Percentiles rank a stretch among this genome's conserved stretches.
Evolutionary conservation across 2,888 invertebrate genomes (phyloP).

Genomic region (Ormyrus nitidulus): DNA sequence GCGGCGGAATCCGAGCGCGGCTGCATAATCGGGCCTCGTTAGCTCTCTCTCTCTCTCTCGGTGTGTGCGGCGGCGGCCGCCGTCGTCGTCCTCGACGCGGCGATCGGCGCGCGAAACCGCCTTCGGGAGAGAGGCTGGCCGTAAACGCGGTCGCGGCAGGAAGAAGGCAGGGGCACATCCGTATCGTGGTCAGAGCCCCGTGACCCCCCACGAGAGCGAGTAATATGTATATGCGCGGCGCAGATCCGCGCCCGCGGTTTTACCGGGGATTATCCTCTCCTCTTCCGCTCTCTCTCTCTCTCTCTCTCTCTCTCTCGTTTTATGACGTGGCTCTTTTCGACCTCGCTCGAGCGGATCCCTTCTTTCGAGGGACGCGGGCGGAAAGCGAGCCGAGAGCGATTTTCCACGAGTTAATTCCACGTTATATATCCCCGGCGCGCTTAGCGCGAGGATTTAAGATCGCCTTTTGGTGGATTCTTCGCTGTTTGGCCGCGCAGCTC

Average conservation of each 20-base stretch:
- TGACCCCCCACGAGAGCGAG: constrained; percentile 69
- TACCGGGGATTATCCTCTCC: constrained; percentile 71
- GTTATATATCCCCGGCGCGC: too few species aligned
- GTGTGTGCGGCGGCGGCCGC: background rate
- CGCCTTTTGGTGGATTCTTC: too few species aligned
- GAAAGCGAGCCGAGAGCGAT: background rate
- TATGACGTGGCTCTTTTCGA: background rate
- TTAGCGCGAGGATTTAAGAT: too few species aligned
- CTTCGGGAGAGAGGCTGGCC: background rate
- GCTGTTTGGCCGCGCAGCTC: too few species aligned
- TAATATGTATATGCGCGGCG: constrained; percentile 48
- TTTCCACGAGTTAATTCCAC: background rate
- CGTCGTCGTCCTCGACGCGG: background rate
- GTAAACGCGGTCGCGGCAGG: constrained; percentile 60
- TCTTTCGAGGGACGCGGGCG: background rate
- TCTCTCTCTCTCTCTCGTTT: background rate
- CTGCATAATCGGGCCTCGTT: too few species aligned
- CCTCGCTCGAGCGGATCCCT: constrained; percentile 12
- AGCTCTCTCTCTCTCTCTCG: too few species aligned
- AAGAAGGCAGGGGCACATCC: constrained; percentile 76
- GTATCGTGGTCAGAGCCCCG: constrained; percentile 74
- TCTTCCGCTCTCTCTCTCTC: constrained; percentile 46
- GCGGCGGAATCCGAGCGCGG: background rate
- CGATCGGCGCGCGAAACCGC: background rate
- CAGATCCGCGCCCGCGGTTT: constrained; percentile 64